A percentile compares a stretch with the other conserved stretches of the same genome.
Conservation (phyloP, 2,888 invertebrate genomes). For the Drosophila kuntzei region DNA sequence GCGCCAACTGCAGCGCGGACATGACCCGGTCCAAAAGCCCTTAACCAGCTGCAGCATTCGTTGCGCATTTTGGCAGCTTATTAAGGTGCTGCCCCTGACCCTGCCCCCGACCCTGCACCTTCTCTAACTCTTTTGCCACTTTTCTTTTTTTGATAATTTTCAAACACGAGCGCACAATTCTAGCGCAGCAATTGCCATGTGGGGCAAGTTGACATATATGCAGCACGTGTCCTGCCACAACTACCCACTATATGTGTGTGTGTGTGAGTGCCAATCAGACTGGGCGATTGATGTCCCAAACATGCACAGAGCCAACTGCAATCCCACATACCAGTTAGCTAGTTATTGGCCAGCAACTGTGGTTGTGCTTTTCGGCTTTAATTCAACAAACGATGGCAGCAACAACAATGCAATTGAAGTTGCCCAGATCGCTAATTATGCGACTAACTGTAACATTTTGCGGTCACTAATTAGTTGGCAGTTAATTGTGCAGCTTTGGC, state of each 20-base stretch:
- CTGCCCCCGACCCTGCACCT: neutral
- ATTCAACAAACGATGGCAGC: constrained; percentile 3
- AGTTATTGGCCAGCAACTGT: constrained; percentile 42
- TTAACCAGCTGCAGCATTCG: constrained; percentile 25
- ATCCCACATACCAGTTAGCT: constrained; percentile 22
- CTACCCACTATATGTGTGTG: constrained; percentile 4
- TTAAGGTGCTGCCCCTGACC: constrained; percentile 48
- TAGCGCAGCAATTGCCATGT: constrained; percentile 52
- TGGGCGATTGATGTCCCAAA: constrained; percentile 50
- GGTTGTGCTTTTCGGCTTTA: constrained; percentile 18
- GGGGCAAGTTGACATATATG: constrained; percentile 75
- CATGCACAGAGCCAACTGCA: constrained; percentile 25
- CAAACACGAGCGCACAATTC: constrained; percentile 67
- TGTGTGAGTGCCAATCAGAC: constrained; percentile 40
- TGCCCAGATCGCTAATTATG: constrained; percentile 21
- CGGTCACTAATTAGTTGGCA: constrained; percentile 30
- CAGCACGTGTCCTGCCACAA: constrained; percentile 62
- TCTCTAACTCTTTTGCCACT: neutral
- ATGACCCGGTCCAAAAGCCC: constrained; percentile 17
- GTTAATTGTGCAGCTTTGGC: constrained; percentile 15
- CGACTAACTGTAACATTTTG: constrained; percentile 22
- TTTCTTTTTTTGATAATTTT: constrained; percentile 55
- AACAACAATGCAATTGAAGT: constrained; percentile 8
- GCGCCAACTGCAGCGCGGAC: constrained; percentile 44
- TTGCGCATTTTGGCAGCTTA: constrained; percentile 68